Evolutionary conservation across 2,113 vertebrate genomes (phyloP), one percentile per base, ranked within the genome.

Genomic region (Epinephelus cyanopodus): DNA sequence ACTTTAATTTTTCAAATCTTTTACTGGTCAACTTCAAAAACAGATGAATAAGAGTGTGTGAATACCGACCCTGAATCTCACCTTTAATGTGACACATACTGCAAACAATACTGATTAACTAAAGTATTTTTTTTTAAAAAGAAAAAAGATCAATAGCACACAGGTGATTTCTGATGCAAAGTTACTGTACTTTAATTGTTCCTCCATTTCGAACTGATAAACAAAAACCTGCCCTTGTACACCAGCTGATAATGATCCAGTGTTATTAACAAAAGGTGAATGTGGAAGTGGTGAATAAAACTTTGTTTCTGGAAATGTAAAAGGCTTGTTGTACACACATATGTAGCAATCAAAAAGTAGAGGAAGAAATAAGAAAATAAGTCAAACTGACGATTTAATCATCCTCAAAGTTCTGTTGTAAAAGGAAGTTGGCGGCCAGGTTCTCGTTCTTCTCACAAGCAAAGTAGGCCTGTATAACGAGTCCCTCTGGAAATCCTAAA

Each of bases 401-500:
- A 86, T 99, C 98, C 17, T 99, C 98, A 90, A 98, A 98, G 95
- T 98, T 98, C 95, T 99, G 98, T 86, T 99, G 98, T 89, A 99
- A 97, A 95, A 99, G 98, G 91, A 99, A 99, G 95, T 99, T 99
- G 95, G 98, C 98, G 81, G 98, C 98, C 97, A 99, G 92, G 92
- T 99, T 98, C 92, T 99, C 98, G 68, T 98, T 98, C 97, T 99
- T 99, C 96, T 99, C 97, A 90, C 97, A 99, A 79, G 97, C 98
- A 83, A 99, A 99, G 95, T 99, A 99, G 0, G 98, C 98, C 89
- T 99, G 97, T 91, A 99, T 97, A 95, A 98, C 98, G 93, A 99
- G 97, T 96, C 97, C 98, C 96, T 99, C 98, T 83, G 98, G 98
- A 93, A 99, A 99, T 94, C 98, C 98, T 87, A 99, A 93, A 77